These are phyloP conservation scores for Carcina quercana DNA, from an alignment of 2,888 invertebrate genomes.

Conservation along the genomic window DNA sequence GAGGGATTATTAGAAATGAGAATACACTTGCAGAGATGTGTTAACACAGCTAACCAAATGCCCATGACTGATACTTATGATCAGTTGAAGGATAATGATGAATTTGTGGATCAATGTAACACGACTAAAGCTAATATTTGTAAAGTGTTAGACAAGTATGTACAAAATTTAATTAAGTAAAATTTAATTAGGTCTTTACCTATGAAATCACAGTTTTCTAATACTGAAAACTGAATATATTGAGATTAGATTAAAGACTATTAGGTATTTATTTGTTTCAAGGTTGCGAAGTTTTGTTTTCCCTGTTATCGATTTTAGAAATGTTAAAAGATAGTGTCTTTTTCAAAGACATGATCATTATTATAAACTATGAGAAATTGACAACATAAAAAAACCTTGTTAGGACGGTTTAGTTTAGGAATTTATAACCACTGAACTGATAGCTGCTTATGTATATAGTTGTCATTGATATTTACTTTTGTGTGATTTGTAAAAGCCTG, in stretches of 20 bases:
- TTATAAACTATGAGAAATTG: too few relatives aligned
- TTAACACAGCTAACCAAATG: constrained; percentile 84
- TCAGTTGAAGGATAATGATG: constrained; percentile 54
- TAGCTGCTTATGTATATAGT: not conserved
- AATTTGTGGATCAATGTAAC: constrained; percentile 66
- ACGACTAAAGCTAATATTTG: constrained; percentile 71
- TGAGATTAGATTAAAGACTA: too few relatives aligned
- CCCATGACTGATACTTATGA: constrained; percentile 77
- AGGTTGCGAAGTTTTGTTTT: too few relatives aligned
- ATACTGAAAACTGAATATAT: too few relatives aligned
- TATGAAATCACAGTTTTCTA: too few relatives aligned
- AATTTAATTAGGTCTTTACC: not conserved
- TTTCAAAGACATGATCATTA: too few relatives aligned
- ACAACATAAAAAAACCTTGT: too few relatives aligned
- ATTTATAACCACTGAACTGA: too few relatives aligned
- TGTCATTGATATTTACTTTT: not conserved
- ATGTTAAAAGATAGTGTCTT: too few relatives aligned
- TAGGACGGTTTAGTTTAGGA: too few relatives aligned
- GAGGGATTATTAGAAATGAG: constrained; percentile 89
- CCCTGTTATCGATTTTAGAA: too few relatives aligned
- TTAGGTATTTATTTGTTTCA: too few relatives aligned
- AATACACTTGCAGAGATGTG: constrained; percentile 89
- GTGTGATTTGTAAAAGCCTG: not conserved
- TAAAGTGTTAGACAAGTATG: constrained; percentile 77
- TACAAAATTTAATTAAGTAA: constrained; percentile 8